Evolutionary conservation across 2,113 vertebrate species (phyloP).

Genomic region (Hyperoodon ampullatus): DNA sequence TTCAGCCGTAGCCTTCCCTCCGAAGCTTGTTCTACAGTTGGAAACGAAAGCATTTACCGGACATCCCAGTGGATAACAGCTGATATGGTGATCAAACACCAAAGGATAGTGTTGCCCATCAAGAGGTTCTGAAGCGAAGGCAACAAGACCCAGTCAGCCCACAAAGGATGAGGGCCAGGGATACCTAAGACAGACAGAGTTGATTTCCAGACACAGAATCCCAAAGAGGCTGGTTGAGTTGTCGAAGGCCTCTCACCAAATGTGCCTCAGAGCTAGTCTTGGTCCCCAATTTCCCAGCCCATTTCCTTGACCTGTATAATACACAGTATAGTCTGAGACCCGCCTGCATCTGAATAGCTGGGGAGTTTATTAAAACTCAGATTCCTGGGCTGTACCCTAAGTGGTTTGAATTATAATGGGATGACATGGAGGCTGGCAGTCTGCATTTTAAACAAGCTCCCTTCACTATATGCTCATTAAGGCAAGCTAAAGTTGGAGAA

Average conservation of each 20-base stretch:
- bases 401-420: background rate
- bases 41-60: background rate
- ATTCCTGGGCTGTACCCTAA: background rate
- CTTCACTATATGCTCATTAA: background rate
- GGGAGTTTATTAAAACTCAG: background rate
- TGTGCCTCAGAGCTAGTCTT: background rate
- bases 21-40: background rate
- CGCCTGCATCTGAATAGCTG: background rate
- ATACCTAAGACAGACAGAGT: background rate
- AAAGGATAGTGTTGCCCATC: fast-evolving
- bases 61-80: background rate
- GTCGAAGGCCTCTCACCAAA: background rate
- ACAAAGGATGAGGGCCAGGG: background rate
- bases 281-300: background rate
- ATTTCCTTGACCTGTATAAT: background rate
- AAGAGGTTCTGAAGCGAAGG: background rate
- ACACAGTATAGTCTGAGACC: background rate
- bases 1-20: background rate
- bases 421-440: background rate
- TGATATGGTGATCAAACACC: background rate
- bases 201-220: background rate
- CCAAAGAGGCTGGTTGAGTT: background rate
- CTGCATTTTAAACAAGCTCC: background rate
- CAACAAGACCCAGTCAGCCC: background rate
- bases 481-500: background rate